Percentiles rank a stretch among this genome's conserved stretches.
Conservation (phyloP, 2,113 vertebrate genomes). For the Corapipo altera region DNA sequence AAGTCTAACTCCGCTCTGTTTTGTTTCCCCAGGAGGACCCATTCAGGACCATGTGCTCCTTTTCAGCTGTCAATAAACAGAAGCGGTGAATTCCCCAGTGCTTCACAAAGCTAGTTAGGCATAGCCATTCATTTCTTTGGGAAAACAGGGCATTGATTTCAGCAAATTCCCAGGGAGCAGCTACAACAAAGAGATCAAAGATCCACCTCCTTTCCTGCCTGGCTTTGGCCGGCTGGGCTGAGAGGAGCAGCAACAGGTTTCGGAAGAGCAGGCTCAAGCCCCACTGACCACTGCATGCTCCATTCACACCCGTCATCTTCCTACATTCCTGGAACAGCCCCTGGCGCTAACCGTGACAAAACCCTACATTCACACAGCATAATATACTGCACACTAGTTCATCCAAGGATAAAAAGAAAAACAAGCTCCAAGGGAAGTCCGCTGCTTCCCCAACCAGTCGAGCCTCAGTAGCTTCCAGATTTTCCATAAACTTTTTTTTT, state of each 20-base stretch:
- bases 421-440: conserved; percentile 54
- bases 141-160: conserved; percentile 83
- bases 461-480: conserved; percentile 43
- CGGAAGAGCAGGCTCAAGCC: conserved; percentile 49
- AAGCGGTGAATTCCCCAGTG: conserved; percentile 71
- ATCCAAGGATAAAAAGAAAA: conserved; percentile 74
- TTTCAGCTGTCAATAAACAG: conserved; percentile 83
- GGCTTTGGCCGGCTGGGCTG: conserved; percentile 52
- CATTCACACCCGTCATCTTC: conserved; percentile 68
- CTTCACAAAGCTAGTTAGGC: conserved; percentile 79
- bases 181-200: conserved; percentile 80
- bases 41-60: conserved; percentile 77
- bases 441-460: neutral
- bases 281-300: conserved; percentile 53
- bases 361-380: conserved; percentile 59
- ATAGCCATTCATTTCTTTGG: conserved; percentile 76
- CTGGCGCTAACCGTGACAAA: conserved; percentile 71
- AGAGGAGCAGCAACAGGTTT: conserved; percentile 73
- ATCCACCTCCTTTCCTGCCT: conserved; percentile 73
- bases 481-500: conserved; percentile 27
- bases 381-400: conserved; percentile 75
- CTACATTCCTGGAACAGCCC: conserved; percentile 67
- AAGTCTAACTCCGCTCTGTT: conserved; percentile 73
- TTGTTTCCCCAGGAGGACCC: conserved; percentile 77
- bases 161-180: conserved; percentile 78